A percentile compares a stretch with the other conserved stretches of the same genome.
phyloP scores from a whole-genome alignment of 2,113 vertebrate genomes.

The Lepidothrix coronata region DNA sequence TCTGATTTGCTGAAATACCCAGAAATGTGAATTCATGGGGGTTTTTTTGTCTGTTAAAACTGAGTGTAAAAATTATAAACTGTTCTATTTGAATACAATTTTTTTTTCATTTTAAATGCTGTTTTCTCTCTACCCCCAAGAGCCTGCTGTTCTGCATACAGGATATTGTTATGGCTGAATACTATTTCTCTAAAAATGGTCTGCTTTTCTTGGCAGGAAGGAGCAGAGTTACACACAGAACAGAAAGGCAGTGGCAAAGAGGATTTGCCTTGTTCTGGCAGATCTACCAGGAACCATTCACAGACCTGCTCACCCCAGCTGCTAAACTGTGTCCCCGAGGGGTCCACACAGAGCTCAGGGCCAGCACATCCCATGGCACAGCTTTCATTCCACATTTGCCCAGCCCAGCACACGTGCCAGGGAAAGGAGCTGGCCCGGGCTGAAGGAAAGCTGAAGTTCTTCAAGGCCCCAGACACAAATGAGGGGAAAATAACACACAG shows the following conservation, averaged over 20 bases:
- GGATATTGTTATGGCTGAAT: not conserved
- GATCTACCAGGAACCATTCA: not conserved
- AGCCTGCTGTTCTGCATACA: not conserved
- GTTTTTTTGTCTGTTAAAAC: not conserved
- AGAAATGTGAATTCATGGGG: not conserved
- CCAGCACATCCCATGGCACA: rapidly evolving
- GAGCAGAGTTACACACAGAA: not conserved
- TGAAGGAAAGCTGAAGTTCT: not conserved
- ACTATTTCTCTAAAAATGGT: not conserved
- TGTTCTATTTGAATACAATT: not conserved
- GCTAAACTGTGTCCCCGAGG: not conserved
- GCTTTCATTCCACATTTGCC: rapidly evolving
- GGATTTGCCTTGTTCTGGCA: not conserved
- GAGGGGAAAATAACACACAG: not conserved
- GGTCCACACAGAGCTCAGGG: rapidly evolving
- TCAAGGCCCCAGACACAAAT: not conserved
- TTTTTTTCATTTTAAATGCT: not conserved
- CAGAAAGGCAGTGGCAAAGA: not conserved
- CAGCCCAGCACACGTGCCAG: not conserved
- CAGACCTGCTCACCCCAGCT: not conserved
- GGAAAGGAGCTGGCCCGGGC: not conserved
- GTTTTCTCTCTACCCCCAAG: not conserved
- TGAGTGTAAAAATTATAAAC: not conserved
- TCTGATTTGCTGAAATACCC: not conserved
- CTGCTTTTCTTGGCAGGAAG: not conserved